A percentile compares a stretch with the other conserved stretches of the same genome.
Evolutionary conservation across 2,888 invertebrate species (phyloP).

Genomic region (Archips xylosteana): DNA sequence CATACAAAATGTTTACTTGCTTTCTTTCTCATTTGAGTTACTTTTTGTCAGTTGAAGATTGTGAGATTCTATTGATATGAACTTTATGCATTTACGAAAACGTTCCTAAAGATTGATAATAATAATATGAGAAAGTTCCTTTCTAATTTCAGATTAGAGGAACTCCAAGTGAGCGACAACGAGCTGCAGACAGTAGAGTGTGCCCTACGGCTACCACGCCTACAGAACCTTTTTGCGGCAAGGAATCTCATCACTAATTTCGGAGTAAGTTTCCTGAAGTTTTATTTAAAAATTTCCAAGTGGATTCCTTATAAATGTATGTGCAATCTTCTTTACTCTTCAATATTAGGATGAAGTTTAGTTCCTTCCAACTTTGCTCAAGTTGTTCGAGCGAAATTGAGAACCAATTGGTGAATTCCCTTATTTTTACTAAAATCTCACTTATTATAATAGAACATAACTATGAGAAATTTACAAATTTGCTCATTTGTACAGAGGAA

Average conservation of each 20-base stretch:
- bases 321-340: no score
- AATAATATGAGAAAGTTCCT: not conserved
- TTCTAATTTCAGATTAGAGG: slow-evolving; percentile 87
- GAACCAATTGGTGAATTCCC: no score
- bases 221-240: slow-evolving; percentile 85
- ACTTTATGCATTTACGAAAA: not conserved
- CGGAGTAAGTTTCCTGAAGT: slow-evolving; percentile 58
- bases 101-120: not conserved
- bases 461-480: not conserved
- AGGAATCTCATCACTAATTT: slow-evolving; percentile 71
- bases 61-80: no score
- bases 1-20: no score
- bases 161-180: slow-evolving; percentile 90
- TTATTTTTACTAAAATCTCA: no score
- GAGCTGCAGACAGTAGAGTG: slow-evolving; percentile 87
- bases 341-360: no score
- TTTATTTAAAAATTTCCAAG: not conserved
- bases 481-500: slow-evolving; percentile 57
- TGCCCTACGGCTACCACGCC: slow-evolving; percentile 85
- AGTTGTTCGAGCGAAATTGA: no score
- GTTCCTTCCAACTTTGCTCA: no score
- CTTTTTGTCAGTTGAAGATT: no score
- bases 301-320: no score
- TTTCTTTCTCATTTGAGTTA: no score
- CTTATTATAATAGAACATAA: no score